Evolutionary conservation across 2,113 vertebrate species (phyloP), one percentile per base, ranked within the genome.

Genomic region (Archocentrus centrarchus): DNA sequence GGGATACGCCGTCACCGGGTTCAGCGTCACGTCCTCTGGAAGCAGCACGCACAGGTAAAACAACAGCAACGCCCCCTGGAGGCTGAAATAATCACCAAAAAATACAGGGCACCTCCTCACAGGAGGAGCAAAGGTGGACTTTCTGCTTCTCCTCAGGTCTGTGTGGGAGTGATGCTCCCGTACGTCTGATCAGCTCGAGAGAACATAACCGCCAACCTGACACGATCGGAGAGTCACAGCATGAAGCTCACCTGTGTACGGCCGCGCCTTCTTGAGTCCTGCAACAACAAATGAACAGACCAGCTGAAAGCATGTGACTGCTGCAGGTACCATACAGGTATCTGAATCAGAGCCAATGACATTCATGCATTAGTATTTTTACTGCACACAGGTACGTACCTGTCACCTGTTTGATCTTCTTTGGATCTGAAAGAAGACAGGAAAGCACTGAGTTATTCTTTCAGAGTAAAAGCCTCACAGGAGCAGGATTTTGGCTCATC

Each of bases 1-100:
- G 0, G 95, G 95, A 39, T 96, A 96, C 9, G 96, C 96, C 1
- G 96, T 95, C 77, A 95, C 91, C 0, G 96, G 96, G 87, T 96
- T 96, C 92, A 96, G 20, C 0, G 30, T 70, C 68, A 96, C 91
- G 1, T 96, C 95, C 85, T 95, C 95, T 96, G 86, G 13, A 55
- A 30, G 22, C 27, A 7, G 18, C 17, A 50, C 27, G 27, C 41
- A 22, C 59, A 37, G 68, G 47, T 55, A 20, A 73, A 35, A 55
- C 18, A 0, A 50, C 41, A 70, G 64, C 15, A 18, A 30, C 24
- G 66, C 47, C 64, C 5, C 22, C 64, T 10, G 22, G 9, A 70
- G 64, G 64, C 24, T 30, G 41, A 50, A 50, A 70, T 11, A 4
- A 27, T 20, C 17, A 8, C 47, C 0, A 6, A 58, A 58, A 57